phyloP scores from a whole-genome alignment of 2,888 invertebrate species.

The Amiota communis region DNA sequence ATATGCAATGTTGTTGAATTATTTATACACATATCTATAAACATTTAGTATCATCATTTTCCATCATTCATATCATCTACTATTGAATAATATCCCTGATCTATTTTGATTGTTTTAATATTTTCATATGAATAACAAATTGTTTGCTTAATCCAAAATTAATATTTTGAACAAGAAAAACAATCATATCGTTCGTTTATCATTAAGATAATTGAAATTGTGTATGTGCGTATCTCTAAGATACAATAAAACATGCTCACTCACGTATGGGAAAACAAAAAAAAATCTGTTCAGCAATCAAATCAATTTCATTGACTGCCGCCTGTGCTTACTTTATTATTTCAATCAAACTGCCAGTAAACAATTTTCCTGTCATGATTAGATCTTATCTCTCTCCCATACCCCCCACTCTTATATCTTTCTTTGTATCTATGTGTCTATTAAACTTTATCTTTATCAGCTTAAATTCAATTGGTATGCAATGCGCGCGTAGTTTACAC shows the following conservation, averaged over 20 bases:
- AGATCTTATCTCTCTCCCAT: background rate
- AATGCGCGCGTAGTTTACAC: conserved; percentile 2
- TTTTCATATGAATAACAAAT: too few species aligned
- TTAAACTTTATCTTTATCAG: too few species aligned
- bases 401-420: background rate
- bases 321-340: background rate
- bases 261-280: too few species aligned
- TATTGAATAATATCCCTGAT: too few species aligned
- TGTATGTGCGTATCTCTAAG: background rate
- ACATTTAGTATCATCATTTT: conserved; percentile 4
- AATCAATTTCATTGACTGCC: background rate
- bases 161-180: background rate
- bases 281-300: background rate
- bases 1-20: background rate
- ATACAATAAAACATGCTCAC: too few species aligned
- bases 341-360: conserved; percentile 1
- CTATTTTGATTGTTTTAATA: too few species aligned
- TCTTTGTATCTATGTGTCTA: background rate
- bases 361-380: conserved; percentile 9
- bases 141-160: conserved; percentile 11
- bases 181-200: conserved; percentile 7
- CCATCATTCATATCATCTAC: background rate
- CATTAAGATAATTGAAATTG: conserved; percentile 17
- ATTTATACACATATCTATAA: conserved; percentile 8
- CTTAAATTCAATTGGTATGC: conserved; percentile 5